phyloP scores from a whole-genome alignment of 2,113 vertebrate genomes.

The Petaurus breviceps region DNA sequence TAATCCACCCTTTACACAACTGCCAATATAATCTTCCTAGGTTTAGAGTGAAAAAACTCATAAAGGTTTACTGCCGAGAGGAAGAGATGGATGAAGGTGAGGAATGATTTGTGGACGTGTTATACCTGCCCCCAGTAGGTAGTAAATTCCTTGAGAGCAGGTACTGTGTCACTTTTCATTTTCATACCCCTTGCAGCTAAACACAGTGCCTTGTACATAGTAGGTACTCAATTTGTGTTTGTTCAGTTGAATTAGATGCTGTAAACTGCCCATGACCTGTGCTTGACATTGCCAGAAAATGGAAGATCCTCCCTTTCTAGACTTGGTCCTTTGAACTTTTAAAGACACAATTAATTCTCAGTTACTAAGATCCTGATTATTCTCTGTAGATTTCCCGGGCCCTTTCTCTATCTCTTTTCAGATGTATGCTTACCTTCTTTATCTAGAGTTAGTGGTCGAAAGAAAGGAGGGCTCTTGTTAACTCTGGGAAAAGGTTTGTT shows the following conservation, averaged over 20 bases:
- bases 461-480: neutral
- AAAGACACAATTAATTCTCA: neutral
- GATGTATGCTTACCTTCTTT: neutral
- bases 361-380: fast-evolving
- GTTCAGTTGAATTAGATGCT: neutral
- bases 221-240: neutral
- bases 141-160: neutral
- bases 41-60: neutral
- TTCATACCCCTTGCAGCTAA: neutral
- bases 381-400: neutral
- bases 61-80: neutral
- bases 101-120: neutral
- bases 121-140: neutral
- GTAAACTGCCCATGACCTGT: neutral
- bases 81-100: too few relatives aligned
- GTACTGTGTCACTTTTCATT: neutral
- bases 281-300: neutral
- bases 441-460: neutral
- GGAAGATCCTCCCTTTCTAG: neutral
- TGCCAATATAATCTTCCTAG: neutral
- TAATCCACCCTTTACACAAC: neutral
- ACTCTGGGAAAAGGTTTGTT: neutral
- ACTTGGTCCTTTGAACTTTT: neutral
- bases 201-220: neutral
- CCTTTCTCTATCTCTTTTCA: neutral